Base-by-base conservation (phyloP, 2,113 vertebrate genomes). In the Solea solea region DNA sequence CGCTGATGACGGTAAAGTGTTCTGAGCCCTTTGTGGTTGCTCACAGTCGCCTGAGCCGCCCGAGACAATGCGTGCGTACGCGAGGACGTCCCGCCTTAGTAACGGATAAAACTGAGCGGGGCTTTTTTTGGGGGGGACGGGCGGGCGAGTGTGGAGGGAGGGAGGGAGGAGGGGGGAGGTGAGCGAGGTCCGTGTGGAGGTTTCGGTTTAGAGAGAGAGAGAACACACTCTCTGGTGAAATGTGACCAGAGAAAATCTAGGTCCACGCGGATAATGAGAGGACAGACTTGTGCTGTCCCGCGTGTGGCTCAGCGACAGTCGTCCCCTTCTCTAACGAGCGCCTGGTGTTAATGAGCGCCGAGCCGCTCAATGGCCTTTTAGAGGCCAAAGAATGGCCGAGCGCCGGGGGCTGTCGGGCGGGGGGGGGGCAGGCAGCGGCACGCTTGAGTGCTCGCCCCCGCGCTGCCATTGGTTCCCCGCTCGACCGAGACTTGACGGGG, bases 1-100 rank as follows among this genome's bases (percentile, higher is more conserved):
- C 21, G 21, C 21, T 21, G 21, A 92, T 95, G 97, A 99, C 91
- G 95, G 93, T 98, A 97, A 99, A 95, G 93, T 93, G 96, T 96
- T 97, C 92, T 98, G 98, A 98, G 95, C 93, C 91, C 94, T 95
- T 98, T 99, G 96, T 99, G 95, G 95, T 97, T 98, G 96, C 92
- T 98, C 96, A 98, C 93, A 92, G 92, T 90, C 86, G 92, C 94
- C 95, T 96, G 89, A 21, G 94, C 83, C 86, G 72, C 64, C 63
- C 21, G 21, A 93, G 95, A 98, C 98, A 98, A 99, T 96, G 93
- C 92, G 88, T 85, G 89, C 90, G 93, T 93, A 95, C 94, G 95
- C 86, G 92, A 94, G 93, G 94, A 95, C 95, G 93, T 92, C 95
- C 95, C 95, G 92, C 95, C 94, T 94, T 89, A 94, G 94, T 95